These are phyloP conservation scores for Drosophila anceps DNA, from an alignment of 2,888 invertebrate genomes.

Conservation along the genomic window DNA sequence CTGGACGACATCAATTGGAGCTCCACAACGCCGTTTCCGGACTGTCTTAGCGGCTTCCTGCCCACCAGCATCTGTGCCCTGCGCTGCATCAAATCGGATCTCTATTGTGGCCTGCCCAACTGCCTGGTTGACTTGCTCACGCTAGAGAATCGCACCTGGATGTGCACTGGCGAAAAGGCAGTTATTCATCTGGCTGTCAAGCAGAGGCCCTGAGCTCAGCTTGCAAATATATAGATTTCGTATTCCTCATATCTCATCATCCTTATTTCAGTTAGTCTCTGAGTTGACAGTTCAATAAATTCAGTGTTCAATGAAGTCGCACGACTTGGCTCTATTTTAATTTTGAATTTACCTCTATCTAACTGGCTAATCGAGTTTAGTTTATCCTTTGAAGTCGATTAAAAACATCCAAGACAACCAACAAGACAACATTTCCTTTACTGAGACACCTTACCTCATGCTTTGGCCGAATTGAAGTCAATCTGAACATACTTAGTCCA, in stretches of 20 bases:
- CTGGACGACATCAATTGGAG: conserved; percentile 94
- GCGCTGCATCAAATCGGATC: conserved; percentile 95
- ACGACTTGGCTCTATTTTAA: background rate
- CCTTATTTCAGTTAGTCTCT: background rate
- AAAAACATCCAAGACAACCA: too few relatives aligned
- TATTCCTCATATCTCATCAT: background rate
- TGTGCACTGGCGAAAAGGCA: conserved; percentile 93
- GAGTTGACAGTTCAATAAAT: background rate
- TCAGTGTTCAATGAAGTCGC: background rate
- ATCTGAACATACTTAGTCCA: too few relatives aligned
- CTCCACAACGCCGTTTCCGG: conserved; percentile 88
- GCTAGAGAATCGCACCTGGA: conserved; percentile 89
- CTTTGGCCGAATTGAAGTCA: too few relatives aligned
- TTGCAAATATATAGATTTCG: background rate
- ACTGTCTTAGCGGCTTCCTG: conserved; percentile 87
- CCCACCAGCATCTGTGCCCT: conserved; percentile 93
- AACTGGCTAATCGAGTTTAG: too few relatives aligned
- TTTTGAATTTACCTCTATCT: background rate
- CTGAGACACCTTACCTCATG: too few relatives aligned
- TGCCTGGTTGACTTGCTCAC: conserved; percentile 88
- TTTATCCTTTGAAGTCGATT: too few relatives aligned
- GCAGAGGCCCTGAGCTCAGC: conserved; percentile 31
- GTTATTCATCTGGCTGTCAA: conserved; percentile 88
- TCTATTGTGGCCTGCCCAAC: conserved; percentile 91
- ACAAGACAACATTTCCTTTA: too few relatives aligned